Evolutionary conservation across 2,113 vertebrate genomes (phyloP).

Genomic region (Neoarius graeffei): DNA sequence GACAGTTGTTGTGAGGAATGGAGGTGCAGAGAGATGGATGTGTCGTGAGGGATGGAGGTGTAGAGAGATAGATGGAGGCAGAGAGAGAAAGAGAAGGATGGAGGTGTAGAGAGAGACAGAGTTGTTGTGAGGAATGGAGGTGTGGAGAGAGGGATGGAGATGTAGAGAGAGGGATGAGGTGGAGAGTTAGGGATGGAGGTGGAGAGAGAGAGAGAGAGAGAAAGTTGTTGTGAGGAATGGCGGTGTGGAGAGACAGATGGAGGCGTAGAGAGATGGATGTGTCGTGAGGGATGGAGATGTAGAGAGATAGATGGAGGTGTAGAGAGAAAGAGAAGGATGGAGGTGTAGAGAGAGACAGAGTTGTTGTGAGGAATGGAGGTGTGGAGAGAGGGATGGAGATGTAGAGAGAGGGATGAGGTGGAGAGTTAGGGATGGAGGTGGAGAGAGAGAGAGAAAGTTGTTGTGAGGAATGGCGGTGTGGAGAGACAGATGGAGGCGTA

Average conservation of each 20-base stretch:
- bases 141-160: not conserved
- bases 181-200: not conserved
- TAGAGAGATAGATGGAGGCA: not conserved
- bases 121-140: too few species aligned
- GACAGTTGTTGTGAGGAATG: not conserved
- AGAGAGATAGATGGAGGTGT: not conserved
- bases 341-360: not conserved
- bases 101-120: not conserved
- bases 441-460: not conserved
- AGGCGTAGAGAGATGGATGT: not conserved
- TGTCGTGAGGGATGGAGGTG: not conserved
- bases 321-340: not conserved
- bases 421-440: not conserved
- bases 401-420: not conserved
- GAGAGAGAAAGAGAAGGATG: not conserved
- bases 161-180: not conserved
- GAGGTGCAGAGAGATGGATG: not conserved
- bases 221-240: not conserved
- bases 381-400: not conserved
- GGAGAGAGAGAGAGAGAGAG: not conserved
- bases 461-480: not conserved
- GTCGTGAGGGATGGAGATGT: not conserved
- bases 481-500: not conserved
- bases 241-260: slow-evolving; percentile 1
- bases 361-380: not conserved